Percentiles rank a stretch among this genome's conserved stretches.
Conservation (phyloP, 2,888 invertebrate species). For the Cephus sareptanus region DNA sequence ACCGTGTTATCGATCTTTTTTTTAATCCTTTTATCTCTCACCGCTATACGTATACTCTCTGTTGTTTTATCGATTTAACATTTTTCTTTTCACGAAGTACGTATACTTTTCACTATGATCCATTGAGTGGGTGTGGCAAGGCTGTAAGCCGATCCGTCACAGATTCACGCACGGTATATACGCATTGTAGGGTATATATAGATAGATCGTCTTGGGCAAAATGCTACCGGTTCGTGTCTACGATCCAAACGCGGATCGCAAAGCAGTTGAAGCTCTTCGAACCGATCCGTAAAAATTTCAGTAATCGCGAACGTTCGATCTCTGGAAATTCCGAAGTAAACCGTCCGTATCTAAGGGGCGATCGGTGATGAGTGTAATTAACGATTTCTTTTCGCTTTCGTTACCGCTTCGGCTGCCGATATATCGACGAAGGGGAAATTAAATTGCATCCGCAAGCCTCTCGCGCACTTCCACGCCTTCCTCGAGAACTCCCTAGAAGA, state of each 20-base stretch:
- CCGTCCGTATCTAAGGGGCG: background rate
- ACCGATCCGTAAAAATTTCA: background rate
- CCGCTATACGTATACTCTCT: background rate
- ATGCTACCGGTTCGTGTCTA: background rate
- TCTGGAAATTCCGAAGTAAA: background rate
- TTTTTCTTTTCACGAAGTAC: background rate
- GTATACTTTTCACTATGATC: background rate
- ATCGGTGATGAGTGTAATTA: background rate
- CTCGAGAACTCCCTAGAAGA: background rate
- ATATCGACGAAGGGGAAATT: background rate
- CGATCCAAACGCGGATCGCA: background rate
- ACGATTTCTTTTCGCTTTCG: background rate
- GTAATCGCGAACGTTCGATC: background rate
- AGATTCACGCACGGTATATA: background rate
- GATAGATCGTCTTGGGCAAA: background rate
- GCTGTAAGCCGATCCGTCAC: background rate
- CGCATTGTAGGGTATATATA: background rate
- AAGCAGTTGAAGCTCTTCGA: background rate
- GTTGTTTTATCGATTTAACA: background rate
- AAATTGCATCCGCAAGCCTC: background rate
- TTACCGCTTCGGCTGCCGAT: background rate
- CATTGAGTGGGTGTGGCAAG: background rate
- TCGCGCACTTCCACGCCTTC: background rate
- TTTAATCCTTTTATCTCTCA: background rate
- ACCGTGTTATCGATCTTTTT: background rate